Evolutionary conservation across 2,888 invertebrate species (phyloP).

Genomic region (Hemaris fuciformis): DNA sequence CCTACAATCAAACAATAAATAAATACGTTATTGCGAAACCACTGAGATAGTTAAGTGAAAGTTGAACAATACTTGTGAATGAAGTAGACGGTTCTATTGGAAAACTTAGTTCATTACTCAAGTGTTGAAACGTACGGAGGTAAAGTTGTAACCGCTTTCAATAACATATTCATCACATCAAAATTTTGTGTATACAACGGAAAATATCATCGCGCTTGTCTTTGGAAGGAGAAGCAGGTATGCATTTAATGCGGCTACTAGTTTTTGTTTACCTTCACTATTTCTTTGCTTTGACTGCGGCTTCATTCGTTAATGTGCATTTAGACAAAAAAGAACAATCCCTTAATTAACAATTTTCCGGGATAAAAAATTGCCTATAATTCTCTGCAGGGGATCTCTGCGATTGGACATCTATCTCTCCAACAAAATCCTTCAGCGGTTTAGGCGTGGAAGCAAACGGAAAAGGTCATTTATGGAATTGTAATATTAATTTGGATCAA

Average conservation of each 20-base stretch:
- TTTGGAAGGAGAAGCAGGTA: background rate
- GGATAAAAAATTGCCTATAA: no score
- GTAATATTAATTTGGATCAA: no score
- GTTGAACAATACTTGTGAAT: constrained; percentile 49
- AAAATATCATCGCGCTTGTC: background rate
- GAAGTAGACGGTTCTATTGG: constrained; percentile 39
- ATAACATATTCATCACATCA: background rate
- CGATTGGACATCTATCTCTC: no score
- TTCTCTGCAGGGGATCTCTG: no score
- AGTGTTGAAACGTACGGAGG: constrained; percentile 33
- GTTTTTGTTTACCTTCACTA: no score
- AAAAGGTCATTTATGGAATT: no score
- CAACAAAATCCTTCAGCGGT: no score
- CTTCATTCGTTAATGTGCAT: no score
- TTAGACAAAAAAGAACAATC: no score
- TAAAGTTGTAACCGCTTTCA: constrained; percentile 23
- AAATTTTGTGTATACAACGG: background rate
- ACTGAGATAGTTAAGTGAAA: constrained; percentile 30
- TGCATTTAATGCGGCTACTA: background rate
- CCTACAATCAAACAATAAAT: background rate
- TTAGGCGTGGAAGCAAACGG: no score
- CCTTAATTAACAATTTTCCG: no score
- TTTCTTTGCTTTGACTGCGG: no score
- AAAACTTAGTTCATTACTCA: constrained; percentile 67
- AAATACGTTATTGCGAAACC: background rate